These are phyloP conservation scores for Halcyon malimbica DNA, from an alignment of 2,113 vertebrate genomes.

Conservation along the genomic window DNA sequence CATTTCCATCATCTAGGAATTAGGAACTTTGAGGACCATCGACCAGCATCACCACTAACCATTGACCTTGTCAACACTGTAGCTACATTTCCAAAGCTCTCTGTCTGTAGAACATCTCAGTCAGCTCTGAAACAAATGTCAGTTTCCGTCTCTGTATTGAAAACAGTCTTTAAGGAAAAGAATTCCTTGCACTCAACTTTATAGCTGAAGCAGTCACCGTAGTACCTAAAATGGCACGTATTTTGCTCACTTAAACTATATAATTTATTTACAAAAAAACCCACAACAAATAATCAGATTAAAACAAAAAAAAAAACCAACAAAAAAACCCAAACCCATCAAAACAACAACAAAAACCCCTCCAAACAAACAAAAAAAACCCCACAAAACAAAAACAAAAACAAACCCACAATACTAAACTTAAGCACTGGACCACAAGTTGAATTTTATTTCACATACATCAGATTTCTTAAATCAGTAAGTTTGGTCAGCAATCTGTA, in stretches of 20 bases:
- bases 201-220: not conserved
- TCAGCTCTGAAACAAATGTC: not conserved
- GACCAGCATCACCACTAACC: not conserved
- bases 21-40: not conserved
- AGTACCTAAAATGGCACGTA: not conserved
- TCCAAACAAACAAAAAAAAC: too few relatives aligned
- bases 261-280: not conserved
- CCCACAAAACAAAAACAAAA: too few relatives aligned
- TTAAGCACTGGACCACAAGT: not conserved
- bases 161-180: not conserved
- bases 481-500: not conserved
- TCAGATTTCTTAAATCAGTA: not conserved
- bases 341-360: too few relatives aligned
- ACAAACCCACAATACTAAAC: not conserved
- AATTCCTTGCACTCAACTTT: not conserved
- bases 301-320: too few relatives aligned
- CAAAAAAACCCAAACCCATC: too few relatives aligned
- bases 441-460: not conserved
- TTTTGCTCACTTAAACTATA: not conserved
- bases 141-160: not conserved
- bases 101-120: not conserved
- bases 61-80: not conserved
- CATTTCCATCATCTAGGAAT: not conserved
- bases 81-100: not conserved
- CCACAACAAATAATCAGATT: too few relatives aligned